Evolutionary conservation across 2,797 vertebrate species (phyloP).

Genomic region (Scolopax bukidnonensis): DNA sequence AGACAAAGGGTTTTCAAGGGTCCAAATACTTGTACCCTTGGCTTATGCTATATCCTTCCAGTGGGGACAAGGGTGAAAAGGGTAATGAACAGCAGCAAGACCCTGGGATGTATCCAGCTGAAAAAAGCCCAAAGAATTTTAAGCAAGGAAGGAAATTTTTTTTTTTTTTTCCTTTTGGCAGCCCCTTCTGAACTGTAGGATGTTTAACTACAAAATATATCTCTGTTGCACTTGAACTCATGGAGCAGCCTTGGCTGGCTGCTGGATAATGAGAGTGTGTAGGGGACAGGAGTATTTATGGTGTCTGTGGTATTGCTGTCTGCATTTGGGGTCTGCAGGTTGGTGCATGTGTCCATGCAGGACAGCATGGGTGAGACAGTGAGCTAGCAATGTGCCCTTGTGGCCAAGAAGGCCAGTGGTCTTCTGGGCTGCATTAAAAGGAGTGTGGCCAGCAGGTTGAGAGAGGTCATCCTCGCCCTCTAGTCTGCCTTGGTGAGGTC

Average conservation of each 20-base stretch:
- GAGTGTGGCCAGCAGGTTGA: not conserved
- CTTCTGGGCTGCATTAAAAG: not conserved
- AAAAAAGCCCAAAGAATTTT: not conserved
- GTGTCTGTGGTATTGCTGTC: conserved; percentile 48
- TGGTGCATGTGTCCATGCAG: conserved; percentile 26
- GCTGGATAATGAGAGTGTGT: not conserved
- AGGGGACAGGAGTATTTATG: not conserved
- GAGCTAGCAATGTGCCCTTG: not conserved
- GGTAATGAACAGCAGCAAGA: not conserved
- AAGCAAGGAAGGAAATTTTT: not conserved
- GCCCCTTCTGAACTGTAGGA: not conserved
- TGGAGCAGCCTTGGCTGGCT: not conserved
- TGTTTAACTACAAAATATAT: conserved; percentile 12
- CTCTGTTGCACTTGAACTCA: not conserved
- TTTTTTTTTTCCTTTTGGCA: not conserved
- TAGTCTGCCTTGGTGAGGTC: not conserved
- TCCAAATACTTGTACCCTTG: not conserved
- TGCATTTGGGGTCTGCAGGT: conserved; percentile 49
- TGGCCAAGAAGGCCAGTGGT: not conserved
- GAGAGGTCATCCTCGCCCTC: not conserved
- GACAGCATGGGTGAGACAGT: not conserved
- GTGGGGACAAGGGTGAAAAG: not conserved
- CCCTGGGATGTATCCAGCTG: not conserved
- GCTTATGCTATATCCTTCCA: not conserved
- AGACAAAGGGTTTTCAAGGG: not conserved